Conservation (phyloP, 2,888 invertebrate species). For the Encarsia formosa region DNA sequence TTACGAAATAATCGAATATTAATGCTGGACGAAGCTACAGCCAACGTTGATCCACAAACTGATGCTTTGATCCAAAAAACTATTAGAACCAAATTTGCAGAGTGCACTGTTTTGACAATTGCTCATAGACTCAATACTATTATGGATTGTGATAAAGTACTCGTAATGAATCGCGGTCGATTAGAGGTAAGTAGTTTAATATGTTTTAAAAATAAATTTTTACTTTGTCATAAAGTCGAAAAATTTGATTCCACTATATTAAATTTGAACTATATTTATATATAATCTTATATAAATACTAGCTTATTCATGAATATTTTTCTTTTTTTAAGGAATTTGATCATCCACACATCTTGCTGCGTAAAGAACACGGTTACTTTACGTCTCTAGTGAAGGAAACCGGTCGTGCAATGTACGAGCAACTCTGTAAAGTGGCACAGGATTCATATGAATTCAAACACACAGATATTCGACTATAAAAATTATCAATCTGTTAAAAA, state of each 20-base stretch:
- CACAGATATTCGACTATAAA: constrained; percentile 15
- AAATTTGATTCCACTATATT: too few relatives aligned
- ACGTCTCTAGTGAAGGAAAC: constrained; percentile 60
- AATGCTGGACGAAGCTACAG: constrained; percentile 91
- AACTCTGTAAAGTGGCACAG: constrained; percentile 54
- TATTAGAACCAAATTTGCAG: constrained; percentile 55
- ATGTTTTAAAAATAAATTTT: too few relatives aligned
- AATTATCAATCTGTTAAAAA: too few relatives aligned
- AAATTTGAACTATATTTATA: too few relatives aligned
- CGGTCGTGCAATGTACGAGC: constrained; percentile 56
- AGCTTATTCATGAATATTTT: background rate
- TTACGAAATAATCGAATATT: constrained; percentile 62
- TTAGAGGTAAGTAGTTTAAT: constrained; percentile 47
- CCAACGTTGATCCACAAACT: constrained; percentile 84
- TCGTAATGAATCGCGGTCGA: constrained; percentile 57
- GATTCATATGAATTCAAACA: constrained; percentile 46
- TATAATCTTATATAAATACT: too few relatives aligned
- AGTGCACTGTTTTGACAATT: constrained; percentile 60
- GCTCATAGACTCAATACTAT: constrained; percentile 62
- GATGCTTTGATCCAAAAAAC: constrained; percentile 58
- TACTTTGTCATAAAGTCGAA: too few relatives aligned
- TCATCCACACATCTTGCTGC: constrained; percentile 40
- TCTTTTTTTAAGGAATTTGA: constrained; percentile 35
- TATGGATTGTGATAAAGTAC: constrained; percentile 60
- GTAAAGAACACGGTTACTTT: constrained; percentile 56